Base-by-base conservation (phyloP, 2,888 invertebrate species). In the Melinaea marsaeus region DNA sequence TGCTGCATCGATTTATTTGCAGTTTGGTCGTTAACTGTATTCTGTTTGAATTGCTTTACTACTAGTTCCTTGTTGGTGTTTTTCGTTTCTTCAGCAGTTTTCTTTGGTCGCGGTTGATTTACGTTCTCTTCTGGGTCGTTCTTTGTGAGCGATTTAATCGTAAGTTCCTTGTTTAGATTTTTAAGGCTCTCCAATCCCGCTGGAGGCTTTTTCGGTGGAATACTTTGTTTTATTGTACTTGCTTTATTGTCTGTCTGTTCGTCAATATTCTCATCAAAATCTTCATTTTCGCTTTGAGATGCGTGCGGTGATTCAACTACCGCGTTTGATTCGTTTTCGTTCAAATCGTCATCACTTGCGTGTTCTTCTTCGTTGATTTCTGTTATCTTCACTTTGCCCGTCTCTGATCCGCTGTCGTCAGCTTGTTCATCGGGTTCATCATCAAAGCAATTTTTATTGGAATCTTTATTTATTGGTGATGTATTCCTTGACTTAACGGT, bases 401-500 rank as follows among this genome's bases (percentile, higher is more conserved):
- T 71, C 60, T 86, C 83, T 1, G 80, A 74, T 60, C 82, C 81
- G 65, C 79, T 67, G 37, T 69, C 71, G 62, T 64, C 57, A 54
- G 32, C 13, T 54, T 65, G 62, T 42, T 70, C 61, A 35, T 67
- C 66, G 51, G 66, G 62, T 35, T 71, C 71, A 62, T 69, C 61
- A 34, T 71, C 70, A 33, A 69, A 69, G 58, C 65, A 61, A 37
- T n/a, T 67, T 59, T 65, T 63, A 55, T 60, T 42, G 55, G 58
- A 57, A 61, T 57, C 71, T 65, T 66, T 74, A 72, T 59, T 71
- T 69, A 67, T 79, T 35, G 81, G 78, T 13, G 83, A 79, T 33
- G 79, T 73, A 68, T 79, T 85, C 63, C 75, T 76, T 4, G 87
- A 80, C 73, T 86, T 89, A 1, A 89, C 75, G 56, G 84, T 86